Evolutionary conservation across 2,888 invertebrate species (phyloP), one percentile per base, ranked within the genome.

Genomic region (Apamea sordens): DNA sequence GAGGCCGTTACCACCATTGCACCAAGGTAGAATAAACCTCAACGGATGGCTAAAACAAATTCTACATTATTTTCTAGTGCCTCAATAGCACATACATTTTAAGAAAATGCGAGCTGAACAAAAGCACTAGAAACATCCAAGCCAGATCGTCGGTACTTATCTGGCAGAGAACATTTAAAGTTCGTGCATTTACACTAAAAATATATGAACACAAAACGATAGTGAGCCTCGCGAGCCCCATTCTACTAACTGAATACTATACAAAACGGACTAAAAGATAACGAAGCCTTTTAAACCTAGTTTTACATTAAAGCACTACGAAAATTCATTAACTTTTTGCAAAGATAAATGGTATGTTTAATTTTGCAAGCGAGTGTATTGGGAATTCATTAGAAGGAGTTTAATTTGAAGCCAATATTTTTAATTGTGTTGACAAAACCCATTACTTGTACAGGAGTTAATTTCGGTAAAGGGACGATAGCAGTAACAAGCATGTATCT

Each of bases 151-250:
- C 18, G 47, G 44, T 24, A 68, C 50, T 63, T 74, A 64, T 72
- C 53, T 50, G 24, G 21, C 2, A 8, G 21, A 61, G 1, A 63
- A 32, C 8, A 68, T 47, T 74, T 36, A 18, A 10, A 80, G 56
- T 74, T 69, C 21, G 11, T 32, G 11, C 44, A 21, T 70, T 41
- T 76, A 36, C 64, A 76, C 59, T 70, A 28, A 44, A 65, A 76
- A 71, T 67, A 82, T 82, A 71, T 61, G 59, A 81, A 65, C 59
- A 53, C 76, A 53, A 82, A 82, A 64, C 32, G 32, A 18, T 36
- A 15, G n/a, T 53, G 1, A 36, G 73, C 24, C 44, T 63, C 53
- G n/a, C 6, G 70, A 65, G 53, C 21, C 11, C 32, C 21, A 64
- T 76, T 63, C 47, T 44, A 32, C 21, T 36, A 67, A 82, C n/a